Evolutionary conservation across 2,888 invertebrate genomes (phyloP), one percentile per base, ranked within the genome.

Genomic region (Acheta domesticus): DNA sequence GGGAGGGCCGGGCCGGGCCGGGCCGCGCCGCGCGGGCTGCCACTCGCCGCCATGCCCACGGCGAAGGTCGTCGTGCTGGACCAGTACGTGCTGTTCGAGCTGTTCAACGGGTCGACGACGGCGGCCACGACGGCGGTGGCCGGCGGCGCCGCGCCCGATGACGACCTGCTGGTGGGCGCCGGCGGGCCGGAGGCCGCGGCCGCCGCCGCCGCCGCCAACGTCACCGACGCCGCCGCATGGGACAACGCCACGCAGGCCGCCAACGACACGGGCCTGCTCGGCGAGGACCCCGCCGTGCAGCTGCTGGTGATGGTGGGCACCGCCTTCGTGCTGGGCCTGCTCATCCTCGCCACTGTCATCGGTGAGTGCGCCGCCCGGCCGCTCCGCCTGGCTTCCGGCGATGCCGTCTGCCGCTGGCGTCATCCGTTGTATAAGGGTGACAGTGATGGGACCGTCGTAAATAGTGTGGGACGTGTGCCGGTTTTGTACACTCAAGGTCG

Each of bases 301-400:
- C 79, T 83, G 36, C 76, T 81, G 50, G 80, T 79, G 21, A 83
- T 82, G 82, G 74, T 83, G 80, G 88, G 87, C 83, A 91, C 90
- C 83, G 91, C 91, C 49, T 86, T 90, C 79, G 85, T 83, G 48
- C 81, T 83, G 11, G 83, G 82, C 12, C 78, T 83, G 19, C 80
- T 83, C 78, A 83, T 82, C 74, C 82, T 83, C 36, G 82, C 81
- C 12, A 83, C 83, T 8, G 81, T 83, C 11, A 81, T 83, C 48
- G 83, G 83, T 83, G 78, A 82, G 83, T 81, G 20, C 21, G 16
- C 12, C n/a, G 12, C 16, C 16, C 19, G 16, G 62, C 19, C 62
- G 62, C 23, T 2, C 23, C 23, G 23, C 36, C 8, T 36, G 36
- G 36, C 36, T 36, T 36, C 36, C 36, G 36, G 36, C 36, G 36